These are phyloP conservation scores for Grapholita molesta DNA, from an alignment of 1,140 invertebrate genomes.

Conservation along the genomic window DNA sequence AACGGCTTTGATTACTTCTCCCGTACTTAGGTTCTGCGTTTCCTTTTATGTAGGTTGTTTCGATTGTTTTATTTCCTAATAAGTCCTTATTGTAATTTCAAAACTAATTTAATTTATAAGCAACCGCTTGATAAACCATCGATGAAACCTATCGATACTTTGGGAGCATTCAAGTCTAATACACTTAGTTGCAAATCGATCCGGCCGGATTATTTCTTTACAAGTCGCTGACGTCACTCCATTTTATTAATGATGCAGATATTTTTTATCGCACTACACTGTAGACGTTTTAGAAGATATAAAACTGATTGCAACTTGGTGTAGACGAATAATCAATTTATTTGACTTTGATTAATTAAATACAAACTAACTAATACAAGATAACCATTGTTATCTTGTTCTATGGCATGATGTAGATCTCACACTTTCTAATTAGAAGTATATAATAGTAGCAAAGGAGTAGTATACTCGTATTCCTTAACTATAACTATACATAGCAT, in stretches of 20 bases:
- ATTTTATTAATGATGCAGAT: neutral
- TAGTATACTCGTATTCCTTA: neutral
- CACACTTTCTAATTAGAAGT: neutral
- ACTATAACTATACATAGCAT: neutral
- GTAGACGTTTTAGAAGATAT: neutral
- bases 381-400: neutral
- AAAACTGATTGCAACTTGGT: neutral
- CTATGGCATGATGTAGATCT: neutral
- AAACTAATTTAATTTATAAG: no score
- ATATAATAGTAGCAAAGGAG: neutral
- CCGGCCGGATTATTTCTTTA: slow-evolving; percentile 1
- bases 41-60: no score
- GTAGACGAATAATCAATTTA: neutral
- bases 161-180: neutral
- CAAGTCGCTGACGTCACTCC: neutral
- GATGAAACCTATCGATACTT: slow-evolving; percentile 3
- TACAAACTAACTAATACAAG: neutral
- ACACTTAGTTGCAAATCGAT: slow-evolving; percentile 17
- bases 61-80: no score
- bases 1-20: no score
- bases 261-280: neutral
- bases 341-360: neutral
- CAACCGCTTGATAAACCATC: neutral
- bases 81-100: no score
- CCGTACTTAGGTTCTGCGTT: no score